phyloP scores from a whole-genome alignment of 2,797 vertebrate species.

The Prionace glauca region DNA sequence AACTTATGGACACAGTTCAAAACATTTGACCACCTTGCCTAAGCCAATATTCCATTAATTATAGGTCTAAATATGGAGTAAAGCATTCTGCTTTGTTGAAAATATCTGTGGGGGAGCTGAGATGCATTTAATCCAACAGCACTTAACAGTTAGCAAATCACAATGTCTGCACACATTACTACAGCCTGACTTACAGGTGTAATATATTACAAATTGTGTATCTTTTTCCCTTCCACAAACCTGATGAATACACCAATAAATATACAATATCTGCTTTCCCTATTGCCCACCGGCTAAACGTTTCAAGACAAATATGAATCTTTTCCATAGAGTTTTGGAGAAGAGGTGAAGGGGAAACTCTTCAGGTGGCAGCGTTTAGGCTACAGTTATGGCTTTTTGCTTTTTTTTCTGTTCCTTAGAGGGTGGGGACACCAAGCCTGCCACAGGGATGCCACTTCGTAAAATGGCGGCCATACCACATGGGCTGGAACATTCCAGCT shows the following conservation, averaged over 20 bases:
- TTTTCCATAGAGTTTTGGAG: too few relatives aligned
- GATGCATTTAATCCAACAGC: not conserved
- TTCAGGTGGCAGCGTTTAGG: too few relatives aligned
- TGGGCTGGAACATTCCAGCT: too few relatives aligned
- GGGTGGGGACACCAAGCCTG: too few relatives aligned
- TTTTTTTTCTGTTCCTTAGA: too few relatives aligned
- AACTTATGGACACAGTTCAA: too few relatives aligned
- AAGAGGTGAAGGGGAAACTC: too few relatives aligned
- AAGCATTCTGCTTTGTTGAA: not conserved
- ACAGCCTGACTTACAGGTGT: not conserved
- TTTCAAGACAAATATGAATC: too few relatives aligned
- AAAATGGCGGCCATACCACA: too few relatives aligned
- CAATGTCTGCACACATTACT: not conserved
- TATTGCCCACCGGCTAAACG: not conserved
- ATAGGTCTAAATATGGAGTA: not conserved
- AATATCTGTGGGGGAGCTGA: not conserved
- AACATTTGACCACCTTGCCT: too few relatives aligned
- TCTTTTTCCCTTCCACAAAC: not conserved
- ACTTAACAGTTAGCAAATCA: not conserved
- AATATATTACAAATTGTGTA: not conserved
- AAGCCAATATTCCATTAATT: not conserved
- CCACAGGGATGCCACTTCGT: too few relatives aligned
- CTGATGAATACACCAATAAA: not conserved
- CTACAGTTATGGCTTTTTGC: too few relatives aligned
- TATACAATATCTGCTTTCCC: not conserved